Evolutionary conservation across 2,113 vertebrate species (phyloP).

Genomic region (Perca flavescens): DNA sequence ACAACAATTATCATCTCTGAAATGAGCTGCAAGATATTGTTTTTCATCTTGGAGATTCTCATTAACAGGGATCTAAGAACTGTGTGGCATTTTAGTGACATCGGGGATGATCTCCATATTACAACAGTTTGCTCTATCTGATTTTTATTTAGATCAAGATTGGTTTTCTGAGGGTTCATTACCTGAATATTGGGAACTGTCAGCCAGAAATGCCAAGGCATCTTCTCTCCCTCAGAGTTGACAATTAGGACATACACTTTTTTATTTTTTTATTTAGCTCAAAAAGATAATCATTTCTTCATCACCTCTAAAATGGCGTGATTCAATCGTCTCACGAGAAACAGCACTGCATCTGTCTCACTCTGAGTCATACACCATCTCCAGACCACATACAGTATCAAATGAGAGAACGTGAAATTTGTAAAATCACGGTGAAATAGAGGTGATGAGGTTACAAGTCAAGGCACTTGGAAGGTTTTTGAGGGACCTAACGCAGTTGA

Average conservation of each 20-base stretch:
- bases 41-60: conserved; percentile 49
- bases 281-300: conserved; percentile 29
- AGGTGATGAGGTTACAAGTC: conserved; percentile 22
- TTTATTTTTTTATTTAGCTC: background rate
- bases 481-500: background rate
- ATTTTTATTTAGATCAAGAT: conserved; percentile 34
- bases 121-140: conserved; percentile 17
- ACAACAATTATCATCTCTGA: conserved; percentile 59
- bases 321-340: conserved; percentile 5
- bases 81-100: conserved; percentile 5
- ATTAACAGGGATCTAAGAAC: conserved; percentile 28
- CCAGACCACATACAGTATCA: background rate
- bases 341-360: background rate
- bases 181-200: conserved; percentile 37
- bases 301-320: conserved; percentile 31
- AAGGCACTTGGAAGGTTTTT: background rate
- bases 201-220: background rate
- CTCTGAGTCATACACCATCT: conserved; percentile 19
- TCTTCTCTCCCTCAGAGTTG: conserved; percentile 22
- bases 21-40: conserved; percentile 48
- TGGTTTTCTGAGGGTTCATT: conserved; percentile 46
- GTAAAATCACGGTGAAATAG: conserved; percentile 11
- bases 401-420: conserved; percentile 20
- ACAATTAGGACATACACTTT: conserved; percentile 4
- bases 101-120: conserved; percentile 28